phyloP scores from a whole-genome alignment of 2,888 invertebrate genomes.

The Dexiosoma caninum region DNA sequence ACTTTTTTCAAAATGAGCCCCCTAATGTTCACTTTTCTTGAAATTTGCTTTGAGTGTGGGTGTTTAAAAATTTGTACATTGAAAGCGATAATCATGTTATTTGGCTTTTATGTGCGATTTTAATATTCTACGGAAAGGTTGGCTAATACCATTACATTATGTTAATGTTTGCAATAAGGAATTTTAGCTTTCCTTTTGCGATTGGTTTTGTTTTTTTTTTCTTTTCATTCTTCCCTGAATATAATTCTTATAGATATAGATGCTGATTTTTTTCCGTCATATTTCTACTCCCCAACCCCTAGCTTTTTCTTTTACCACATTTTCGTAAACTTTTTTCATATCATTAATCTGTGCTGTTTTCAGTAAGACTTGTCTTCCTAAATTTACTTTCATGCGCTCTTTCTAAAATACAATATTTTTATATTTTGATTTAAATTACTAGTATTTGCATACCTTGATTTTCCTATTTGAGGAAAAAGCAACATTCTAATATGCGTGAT shows the following conservation, averaged over 20 bases:
- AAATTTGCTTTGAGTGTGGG: conserved; percentile 29
- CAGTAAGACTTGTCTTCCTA: not conserved
- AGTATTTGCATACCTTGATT: conserved; percentile 41
- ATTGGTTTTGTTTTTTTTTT: not conserved
- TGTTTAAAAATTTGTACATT: conserved; percentile 12
- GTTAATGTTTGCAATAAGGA: conserved; percentile 29
- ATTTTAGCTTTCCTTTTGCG: conserved; percentile 28
- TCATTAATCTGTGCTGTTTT: conserved; percentile 27
- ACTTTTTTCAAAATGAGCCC: no score
- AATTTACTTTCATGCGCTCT: not conserved
- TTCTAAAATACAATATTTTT: not conserved
- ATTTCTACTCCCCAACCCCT: conserved; percentile 34
- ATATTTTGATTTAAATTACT: conserved; percentile 27
- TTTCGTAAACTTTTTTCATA: not conserved
- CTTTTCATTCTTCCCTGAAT: conserved; percentile 17
- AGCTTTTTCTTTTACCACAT: conserved; percentile 39
- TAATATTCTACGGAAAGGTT: conserved; percentile 8
- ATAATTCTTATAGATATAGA: conserved; percentile 28
- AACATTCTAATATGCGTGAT: not conserved
- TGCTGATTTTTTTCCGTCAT: conserved; percentile 33
- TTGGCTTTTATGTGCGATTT: not conserved
- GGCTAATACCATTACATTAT: conserved; percentile 4
- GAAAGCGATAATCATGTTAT: conserved; percentile 6
- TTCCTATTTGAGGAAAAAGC: conserved; percentile 31
- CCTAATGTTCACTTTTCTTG: conserved; percentile 18